Percentiles rank a stretch among this genome's conserved stretches.
These are phyloP conservation scores for Pterocles burchelli DNA, from an alignment of 2,113 vertebrate genomes.

Conservation along the genomic window DNA sequence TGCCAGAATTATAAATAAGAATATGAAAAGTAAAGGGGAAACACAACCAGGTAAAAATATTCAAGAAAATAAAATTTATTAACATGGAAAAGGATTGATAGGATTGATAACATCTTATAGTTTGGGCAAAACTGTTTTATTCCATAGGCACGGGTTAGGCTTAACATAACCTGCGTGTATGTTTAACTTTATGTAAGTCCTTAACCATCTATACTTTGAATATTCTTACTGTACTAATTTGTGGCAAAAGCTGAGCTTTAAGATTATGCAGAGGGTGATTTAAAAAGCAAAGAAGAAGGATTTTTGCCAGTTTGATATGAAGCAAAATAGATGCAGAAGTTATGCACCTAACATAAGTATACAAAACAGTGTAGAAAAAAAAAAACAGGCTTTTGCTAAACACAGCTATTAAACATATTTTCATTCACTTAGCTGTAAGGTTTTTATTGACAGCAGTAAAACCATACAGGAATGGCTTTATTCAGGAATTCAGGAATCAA, in stretches of 20 bases:
- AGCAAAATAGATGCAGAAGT: background rate
- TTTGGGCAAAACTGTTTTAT: background rate
- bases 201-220: background rate
- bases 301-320: background rate
- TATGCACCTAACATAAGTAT: background rate
- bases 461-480: background rate
- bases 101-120: background rate
- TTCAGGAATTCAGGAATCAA: background rate
- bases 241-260: background rate
- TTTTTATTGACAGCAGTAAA: background rate
- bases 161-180: background rate
- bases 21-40: background rate
- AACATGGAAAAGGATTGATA: background rate
- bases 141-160: rapidly evolving
- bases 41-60: background rate
- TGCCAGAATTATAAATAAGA: background rate
- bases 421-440: background rate
- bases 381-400: background rate
- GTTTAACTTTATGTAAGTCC: background rate
- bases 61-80: background rate
- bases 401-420: background rate
- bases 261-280: background rate
- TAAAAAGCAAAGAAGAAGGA: background rate
- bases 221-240: background rate
- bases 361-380: background rate